A percentile compares a stretch with the other conserved stretches of the same genome.
Evolutionary conservation across 2,888 invertebrate genomes (phyloP).

Genomic region (Sepiola atlantica): DNA sequence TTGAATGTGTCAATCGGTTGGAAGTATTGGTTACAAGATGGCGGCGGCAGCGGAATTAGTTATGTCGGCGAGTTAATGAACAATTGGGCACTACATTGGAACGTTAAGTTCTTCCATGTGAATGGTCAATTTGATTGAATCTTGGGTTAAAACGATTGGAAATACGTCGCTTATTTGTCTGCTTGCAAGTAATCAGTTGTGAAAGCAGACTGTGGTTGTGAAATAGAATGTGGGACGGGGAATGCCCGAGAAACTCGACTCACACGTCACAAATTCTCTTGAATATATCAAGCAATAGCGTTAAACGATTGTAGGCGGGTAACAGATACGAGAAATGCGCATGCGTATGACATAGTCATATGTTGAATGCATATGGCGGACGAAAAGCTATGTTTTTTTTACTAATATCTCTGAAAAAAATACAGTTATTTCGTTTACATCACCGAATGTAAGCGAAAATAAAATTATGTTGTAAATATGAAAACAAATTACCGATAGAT

Average conservation of each 20-base stretch:
- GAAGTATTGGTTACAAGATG: not conserved
- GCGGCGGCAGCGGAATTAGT: not conserved
- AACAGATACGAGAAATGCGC: too few relatives aligned
- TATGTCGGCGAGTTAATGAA: not conserved
- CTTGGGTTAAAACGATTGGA: not conserved
- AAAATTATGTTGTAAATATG: too few relatives aligned
- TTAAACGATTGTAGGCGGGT: too few relatives aligned
- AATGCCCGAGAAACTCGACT: not conserved
- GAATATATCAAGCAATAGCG: not conserved
- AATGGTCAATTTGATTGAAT: not conserved
- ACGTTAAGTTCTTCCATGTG: conserved; percentile 8
- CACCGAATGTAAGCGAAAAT: too few relatives aligned
- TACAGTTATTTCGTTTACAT: too few relatives aligned
- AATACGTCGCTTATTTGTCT: conserved; percentile 32
- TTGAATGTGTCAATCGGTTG: conserved; percentile 2
- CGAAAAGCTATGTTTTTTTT: too few relatives aligned
- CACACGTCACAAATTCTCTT: not conserved
- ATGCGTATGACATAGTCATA: too few relatives aligned
- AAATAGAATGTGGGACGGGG: not conserved
- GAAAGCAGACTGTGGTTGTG: not conserved
- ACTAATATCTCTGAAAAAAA: too few relatives aligned
- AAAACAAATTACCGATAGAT: too few relatives aligned
- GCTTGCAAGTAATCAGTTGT: not conserved
- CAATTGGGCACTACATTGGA: not conserved
- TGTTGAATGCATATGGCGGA: too few relatives aligned